Conservation (phyloP, 2,888 invertebrate species). For the Agrenia bidenticulata region DNA sequence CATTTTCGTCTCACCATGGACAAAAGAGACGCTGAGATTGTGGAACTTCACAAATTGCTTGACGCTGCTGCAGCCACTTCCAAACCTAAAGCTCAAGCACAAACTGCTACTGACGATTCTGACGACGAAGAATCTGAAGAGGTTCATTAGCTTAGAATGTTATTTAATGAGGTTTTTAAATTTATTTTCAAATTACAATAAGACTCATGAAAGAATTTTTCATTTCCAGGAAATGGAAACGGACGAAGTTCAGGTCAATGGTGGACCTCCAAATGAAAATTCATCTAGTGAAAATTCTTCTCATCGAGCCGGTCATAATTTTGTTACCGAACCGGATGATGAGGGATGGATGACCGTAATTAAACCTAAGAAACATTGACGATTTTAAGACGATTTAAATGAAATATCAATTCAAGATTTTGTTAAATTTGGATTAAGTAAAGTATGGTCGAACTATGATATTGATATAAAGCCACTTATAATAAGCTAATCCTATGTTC, state of each 20-base stretch:
- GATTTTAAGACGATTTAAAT: too few species aligned
- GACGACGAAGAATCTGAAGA: constrained; percentile 25
- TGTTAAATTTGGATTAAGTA: too few species aligned
- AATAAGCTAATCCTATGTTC: too few species aligned
- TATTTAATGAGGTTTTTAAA: too few species aligned
- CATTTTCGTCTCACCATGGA: constrained; percentile 28
- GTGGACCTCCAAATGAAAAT: not conserved
- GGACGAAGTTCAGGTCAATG: constrained; percentile 9
- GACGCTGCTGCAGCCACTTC: constrained; percentile 23
- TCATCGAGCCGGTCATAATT: constrained; percentile 17
- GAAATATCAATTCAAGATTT: too few species aligned
- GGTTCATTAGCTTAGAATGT: not conserved
- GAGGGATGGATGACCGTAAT: constrained; percentile 40
- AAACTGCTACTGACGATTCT: constrained; percentile 5
- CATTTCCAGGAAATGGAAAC: constrained; percentile 35
- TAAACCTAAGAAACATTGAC: constrained; percentile 33
- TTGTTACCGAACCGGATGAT: constrained; percentile 33
- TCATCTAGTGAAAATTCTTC: not conserved
- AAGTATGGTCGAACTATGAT: too few species aligned
- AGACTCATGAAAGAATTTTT: not conserved
- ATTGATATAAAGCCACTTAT: too few species aligned
- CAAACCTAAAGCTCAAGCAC: constrained; percentile 19
- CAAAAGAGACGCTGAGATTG: constrained; percentile 24
- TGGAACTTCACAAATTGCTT: constrained; percentile 18
- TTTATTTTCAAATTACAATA: not conserved